Evolutionary conservation across 2,888 invertebrate species (phyloP).

Genomic region (Zaprionus bogoriensis): DNA sequence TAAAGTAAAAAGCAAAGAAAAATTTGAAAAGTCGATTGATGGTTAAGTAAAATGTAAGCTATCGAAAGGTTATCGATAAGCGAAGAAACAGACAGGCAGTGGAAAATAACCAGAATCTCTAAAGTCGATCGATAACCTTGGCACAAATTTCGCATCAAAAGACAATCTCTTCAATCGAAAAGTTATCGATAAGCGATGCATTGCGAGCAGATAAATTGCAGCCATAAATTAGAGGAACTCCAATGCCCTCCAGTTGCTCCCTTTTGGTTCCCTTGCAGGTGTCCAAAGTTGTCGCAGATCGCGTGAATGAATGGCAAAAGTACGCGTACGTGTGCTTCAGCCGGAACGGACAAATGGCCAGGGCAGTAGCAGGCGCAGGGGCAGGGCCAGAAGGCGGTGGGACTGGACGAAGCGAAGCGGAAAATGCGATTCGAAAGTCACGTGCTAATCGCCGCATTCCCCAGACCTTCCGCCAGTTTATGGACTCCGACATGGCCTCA

Average conservation of each 20-base stretch:
- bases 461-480: constrained; percentile 54
- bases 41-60: too few relatives aligned
- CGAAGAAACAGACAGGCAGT: neutral
- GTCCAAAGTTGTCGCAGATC: constrained; percentile 1
- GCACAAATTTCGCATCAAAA: neutral
- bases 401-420: constrained; percentile 34
- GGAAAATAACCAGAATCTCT: neutral
- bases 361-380: too few relatives aligned
- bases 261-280: neutral
- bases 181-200: neutral
- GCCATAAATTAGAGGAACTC: neutral
- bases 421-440: constrained; percentile 59
- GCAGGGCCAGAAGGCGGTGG: constrained; percentile 1
- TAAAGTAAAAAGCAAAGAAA: too few relatives aligned
- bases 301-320: constrained; percentile 3
- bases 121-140: too few relatives aligned
- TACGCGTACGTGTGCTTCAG: constrained; percentile 30
- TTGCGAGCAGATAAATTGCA: neutral
- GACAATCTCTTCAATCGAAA: neutral
- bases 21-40: too few relatives aligned
- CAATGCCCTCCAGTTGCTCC: neutral
- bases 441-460: constrained; percentile 72
- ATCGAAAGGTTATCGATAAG: too few relatives aligned
- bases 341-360: neutral
- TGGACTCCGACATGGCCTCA: constrained; percentile 52